These are phyloP conservation scores for Antennarius striatus DNA, from an alignment of 2,113 vertebrate species.

Conservation along the genomic window DNA sequence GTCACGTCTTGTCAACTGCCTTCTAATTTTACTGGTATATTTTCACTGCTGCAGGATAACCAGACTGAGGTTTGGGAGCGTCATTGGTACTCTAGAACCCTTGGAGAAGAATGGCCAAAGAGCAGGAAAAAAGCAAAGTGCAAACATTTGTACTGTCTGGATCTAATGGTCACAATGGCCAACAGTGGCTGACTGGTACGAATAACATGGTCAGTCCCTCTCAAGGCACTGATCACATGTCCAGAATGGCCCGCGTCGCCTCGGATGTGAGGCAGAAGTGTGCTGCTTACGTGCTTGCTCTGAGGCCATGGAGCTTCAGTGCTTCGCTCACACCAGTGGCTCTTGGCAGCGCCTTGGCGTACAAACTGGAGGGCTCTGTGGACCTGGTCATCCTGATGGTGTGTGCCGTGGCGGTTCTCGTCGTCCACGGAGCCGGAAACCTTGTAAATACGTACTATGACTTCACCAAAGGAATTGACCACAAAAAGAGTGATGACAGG, in stretches of 20 bases:
- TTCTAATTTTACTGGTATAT: neutral
- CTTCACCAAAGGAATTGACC: constrained; percentile 98
- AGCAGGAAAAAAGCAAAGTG: constrained; percentile 55
- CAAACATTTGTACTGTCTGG: constrained; percentile 70
- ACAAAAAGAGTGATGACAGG: constrained; percentile 98
- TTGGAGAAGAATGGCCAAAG: constrained; percentile 66
- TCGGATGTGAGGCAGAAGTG: constrained; percentile 85
- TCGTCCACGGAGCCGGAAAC: constrained; percentile 95
- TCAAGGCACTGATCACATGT: constrained; percentile 27
- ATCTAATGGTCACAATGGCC: constrained; percentile 74
- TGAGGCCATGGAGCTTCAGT: constrained; percentile 97
- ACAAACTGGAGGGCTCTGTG: constrained; percentile 87
- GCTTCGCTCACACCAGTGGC: constrained; percentile 94
- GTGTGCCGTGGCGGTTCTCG: constrained; percentile 89
- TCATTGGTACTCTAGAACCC: constrained; percentile 20
- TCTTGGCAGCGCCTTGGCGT: constrained; percentile 92
- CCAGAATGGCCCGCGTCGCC: constrained; percentile 66
- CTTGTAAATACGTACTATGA: constrained; percentile 99
- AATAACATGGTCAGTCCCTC: constrained; percentile 34
- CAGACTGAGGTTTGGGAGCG: constrained; percentile 23
- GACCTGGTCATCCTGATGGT: constrained; percentile 88
- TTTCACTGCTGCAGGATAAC: constrained; percentile 35
- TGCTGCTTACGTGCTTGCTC: constrained; percentile 90
- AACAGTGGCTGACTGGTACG: constrained; percentile 56
- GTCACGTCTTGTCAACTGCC: neutral